A percentile compares a stretch with the other conserved stretches of the same genome.
Evolutionary conservation across 1,140 invertebrate genomes (phyloP).

Genomic region (Nixonia krombeini): DNA sequence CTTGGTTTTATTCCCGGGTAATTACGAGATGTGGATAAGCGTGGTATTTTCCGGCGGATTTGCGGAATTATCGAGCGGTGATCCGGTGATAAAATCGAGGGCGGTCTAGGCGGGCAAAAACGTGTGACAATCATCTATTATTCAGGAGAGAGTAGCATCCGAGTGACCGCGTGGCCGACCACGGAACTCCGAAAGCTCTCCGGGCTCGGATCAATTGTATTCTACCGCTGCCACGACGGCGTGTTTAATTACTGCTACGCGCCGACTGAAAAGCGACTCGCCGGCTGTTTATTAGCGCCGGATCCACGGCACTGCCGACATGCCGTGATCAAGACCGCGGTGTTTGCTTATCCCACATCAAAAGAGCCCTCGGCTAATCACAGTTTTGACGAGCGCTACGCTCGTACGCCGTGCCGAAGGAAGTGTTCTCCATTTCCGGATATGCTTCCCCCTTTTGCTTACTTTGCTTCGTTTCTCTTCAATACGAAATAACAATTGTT

Average conservation of each 20-base stretch:
- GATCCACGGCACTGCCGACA: constrained; percentile 45
- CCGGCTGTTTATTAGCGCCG: constrained; percentile 54
- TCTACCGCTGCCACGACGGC: neutral
- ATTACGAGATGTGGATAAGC: too few relatives aligned
- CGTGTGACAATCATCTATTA: constrained; percentile 2
- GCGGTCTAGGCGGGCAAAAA: too few relatives aligned
- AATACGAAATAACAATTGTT: too few relatives aligned
- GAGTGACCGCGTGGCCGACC: constrained; percentile 29
- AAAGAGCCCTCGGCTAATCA: constrained; percentile 60
- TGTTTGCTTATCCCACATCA: constrained; percentile 66
- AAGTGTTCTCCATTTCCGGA: constrained; percentile 3
- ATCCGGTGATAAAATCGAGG: too few relatives aligned
- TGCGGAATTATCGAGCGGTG: too few relatives aligned
- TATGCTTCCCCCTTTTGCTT: neutral
- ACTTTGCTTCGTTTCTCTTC: too few relatives aligned
- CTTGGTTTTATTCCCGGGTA: too few relatives aligned
- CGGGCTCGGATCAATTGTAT: constrained; percentile 22
- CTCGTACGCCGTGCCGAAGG: neutral
- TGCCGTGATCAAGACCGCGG: constrained; percentile 29
- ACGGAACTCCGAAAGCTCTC: constrained; percentile 26
- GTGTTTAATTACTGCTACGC: constrained; percentile 35
- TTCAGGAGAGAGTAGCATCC: constrained; percentile 12
- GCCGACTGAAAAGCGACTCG: constrained; percentile 46
- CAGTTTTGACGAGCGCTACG: constrained; percentile 40
- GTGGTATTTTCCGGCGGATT: too few relatives aligned